phyloP scores from a whole-genome alignment of 2,797 vertebrate genomes.

The Nannoperca obscura region DNA sequence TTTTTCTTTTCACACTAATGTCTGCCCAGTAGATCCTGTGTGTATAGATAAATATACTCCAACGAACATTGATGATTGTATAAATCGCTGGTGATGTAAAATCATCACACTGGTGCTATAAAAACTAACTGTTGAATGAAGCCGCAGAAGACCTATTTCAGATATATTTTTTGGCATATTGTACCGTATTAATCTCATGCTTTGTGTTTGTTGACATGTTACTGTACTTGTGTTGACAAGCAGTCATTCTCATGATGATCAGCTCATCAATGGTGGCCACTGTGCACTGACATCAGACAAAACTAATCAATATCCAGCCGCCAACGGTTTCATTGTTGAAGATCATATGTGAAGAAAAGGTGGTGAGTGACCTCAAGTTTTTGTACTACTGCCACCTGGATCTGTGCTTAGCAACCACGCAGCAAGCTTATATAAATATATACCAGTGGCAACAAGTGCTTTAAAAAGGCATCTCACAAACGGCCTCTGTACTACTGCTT shows the following conservation, averaged over 20 bases:
- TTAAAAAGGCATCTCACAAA: constrained; percentile 64
- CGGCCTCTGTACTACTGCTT: constrained; percentile 82
- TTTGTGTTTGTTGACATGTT: constrained; percentile 71
- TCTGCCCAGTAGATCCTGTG: constrained; percentile 65
- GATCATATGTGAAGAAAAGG: constrained; percentile 66
- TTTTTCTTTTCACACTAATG: constrained; percentile 40
- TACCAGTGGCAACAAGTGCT: constrained; percentile 59
- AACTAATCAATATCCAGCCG: constrained; percentile 46
- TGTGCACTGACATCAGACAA: constrained; percentile 70
- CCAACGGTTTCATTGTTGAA: constrained; percentile 49
- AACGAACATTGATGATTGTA: constrained; percentile 79
- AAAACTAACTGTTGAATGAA: constrained; percentile 17
- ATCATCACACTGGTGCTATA: constrained; percentile 78
- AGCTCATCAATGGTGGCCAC: constrained; percentile 52
- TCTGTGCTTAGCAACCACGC: constrained; percentile 49
- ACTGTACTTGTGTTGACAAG: constrained; percentile 76
- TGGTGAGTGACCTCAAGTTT: constrained; percentile 69
- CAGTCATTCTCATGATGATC: constrained; percentile 70
- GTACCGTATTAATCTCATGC: constrained; percentile 77
- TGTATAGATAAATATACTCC: constrained; percentile 76
- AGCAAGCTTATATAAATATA: constrained; percentile 42
- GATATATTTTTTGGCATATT: constrained; percentile 68
- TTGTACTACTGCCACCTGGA: constrained; percentile 61
- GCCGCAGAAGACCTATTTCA: constrained; percentile 43
- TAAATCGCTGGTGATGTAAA: constrained; percentile 85